phyloP scores from a whole-genome alignment of 2,797 vertebrate species.

The Tragopan temminckii region DNA sequence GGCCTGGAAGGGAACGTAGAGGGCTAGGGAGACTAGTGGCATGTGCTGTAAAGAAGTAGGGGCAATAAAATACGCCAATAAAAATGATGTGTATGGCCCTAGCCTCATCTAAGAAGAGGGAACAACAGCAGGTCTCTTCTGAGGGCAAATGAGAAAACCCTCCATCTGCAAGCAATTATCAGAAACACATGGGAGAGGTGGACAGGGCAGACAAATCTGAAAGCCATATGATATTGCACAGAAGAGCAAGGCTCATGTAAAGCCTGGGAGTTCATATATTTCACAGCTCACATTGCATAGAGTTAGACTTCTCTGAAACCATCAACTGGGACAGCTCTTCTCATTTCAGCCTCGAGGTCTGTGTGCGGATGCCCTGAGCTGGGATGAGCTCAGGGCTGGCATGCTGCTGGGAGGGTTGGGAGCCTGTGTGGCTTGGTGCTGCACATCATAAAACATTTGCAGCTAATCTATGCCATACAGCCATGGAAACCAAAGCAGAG shows the following conservation, averaged over 20 bases:
- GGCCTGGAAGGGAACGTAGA: not conserved
- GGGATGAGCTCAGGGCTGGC: not conserved
- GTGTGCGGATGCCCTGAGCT: not conserved
- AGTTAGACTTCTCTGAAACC: constrained; percentile 6
- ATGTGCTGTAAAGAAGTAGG: constrained; percentile 23
- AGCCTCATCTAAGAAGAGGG: constrained; percentile 17
- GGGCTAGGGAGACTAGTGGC: not conserved
- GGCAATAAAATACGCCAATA: constrained; percentile 68
- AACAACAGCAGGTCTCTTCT: constrained; percentile 40
- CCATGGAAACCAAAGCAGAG: not conserved
- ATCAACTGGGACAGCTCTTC: constrained; percentile 6
- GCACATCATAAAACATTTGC: not conserved
- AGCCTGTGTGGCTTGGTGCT: not conserved
- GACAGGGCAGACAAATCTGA: constrained; percentile 56
- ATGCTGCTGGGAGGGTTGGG: not conserved
- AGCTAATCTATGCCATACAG: not conserved
- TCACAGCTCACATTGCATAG: not conserved
- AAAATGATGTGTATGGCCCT: constrained; percentile 53
- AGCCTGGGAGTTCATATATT: constrained; percentile 62
- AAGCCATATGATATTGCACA: constrained; percentile 47
- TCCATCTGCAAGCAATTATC: constrained; percentile 68
- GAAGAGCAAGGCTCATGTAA: constrained; percentile 18
- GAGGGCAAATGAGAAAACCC: constrained; percentile 44
- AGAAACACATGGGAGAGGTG: constrained; percentile 70
- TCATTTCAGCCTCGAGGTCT: not conserved